Base-by-base conservation (phyloP, 2,113 vertebrate species). In the Peromyscus leucopus region DNA sequence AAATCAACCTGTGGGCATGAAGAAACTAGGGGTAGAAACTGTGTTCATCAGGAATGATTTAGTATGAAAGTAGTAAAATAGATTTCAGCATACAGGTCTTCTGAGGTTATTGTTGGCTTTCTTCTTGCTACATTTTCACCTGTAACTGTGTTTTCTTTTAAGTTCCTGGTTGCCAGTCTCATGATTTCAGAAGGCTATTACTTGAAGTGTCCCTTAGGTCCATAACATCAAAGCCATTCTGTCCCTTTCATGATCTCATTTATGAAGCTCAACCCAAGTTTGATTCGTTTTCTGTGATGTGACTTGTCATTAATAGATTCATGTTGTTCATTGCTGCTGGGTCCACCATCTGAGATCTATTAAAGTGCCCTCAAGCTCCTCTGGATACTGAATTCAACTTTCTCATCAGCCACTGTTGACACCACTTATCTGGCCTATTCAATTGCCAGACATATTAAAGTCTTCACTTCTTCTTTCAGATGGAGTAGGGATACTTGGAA, bases 201-300 rank as follows among this genome's bases (percentile, higher is more conserved):
- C 33, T 85, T 26, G 4, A 83, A 55, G 31, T 59, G 39, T 94
- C 51, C 63, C 84, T 86, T 72, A 89, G 69, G 67, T 90, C 55
- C 8, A 33, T 55, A 59, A 59, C 51, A 90, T 91, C 76, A 97
- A 91, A 96, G 82, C 42, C 63, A 69, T 57, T 51, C 33, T 95
- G 74, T 93, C 69, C 61, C 83, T 95, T 93, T 94, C 79, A 76
- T 93, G 91, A 83, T 72, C 78, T 96, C 89, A 76, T 90, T 96
- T 93, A 87, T 89, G 88, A 94, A 69, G n/a, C 42, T 69, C 63
- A 92, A 80, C 57, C 15, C 57, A 57, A 75, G 26, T 21, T 55
- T 79, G 90, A 93, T 97, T 36, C 83, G 69, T 94, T 90, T 96
- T 76, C 89, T 92, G 59, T 48, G 94, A 87, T 46, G 39, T 1